A percentile compares a stretch with the other conserved stretches of the same genome.
Conservation (phyloP, 2,113 vertebrate species). For the Sterna hirundo region DNA sequence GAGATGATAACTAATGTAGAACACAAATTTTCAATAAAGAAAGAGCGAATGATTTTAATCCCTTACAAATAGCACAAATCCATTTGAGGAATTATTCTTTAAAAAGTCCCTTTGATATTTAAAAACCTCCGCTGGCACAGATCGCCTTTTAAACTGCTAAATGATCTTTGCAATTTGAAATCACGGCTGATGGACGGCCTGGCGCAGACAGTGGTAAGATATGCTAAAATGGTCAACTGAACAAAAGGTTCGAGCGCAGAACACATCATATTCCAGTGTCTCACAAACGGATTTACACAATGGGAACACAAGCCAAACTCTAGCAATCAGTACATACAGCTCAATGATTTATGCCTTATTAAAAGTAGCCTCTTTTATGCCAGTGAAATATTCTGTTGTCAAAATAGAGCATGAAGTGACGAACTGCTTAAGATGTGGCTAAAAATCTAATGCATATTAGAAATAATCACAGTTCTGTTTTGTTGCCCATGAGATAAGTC, state of each 20-base stretch:
- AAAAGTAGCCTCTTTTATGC: not conserved
- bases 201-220: not conserved
- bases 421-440: not conserved
- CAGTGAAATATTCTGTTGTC: not conserved
- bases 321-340: not conserved
- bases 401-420: not conserved
- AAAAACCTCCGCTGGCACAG: not conserved
- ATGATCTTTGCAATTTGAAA: not conserved
- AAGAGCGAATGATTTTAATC: not conserved
- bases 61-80: not conserved
- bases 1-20: not conserved
- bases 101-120: not conserved
- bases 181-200: not conserved
- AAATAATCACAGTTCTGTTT: not conserved
- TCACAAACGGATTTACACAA: not conserved
- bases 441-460: not conserved
- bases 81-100: constrained; percentile 1
- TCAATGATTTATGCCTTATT: not conserved
- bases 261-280: not conserved
- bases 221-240: not conserved
- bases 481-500: not conserved
- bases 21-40: not conserved
- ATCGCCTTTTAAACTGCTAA: not conserved
- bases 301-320: not conserved
- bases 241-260: not conserved